phyloP scores from a whole-genome alignment of 53 echinoderm and acorn worm genomes.

The Hippasteria phrygiana region DNA sequence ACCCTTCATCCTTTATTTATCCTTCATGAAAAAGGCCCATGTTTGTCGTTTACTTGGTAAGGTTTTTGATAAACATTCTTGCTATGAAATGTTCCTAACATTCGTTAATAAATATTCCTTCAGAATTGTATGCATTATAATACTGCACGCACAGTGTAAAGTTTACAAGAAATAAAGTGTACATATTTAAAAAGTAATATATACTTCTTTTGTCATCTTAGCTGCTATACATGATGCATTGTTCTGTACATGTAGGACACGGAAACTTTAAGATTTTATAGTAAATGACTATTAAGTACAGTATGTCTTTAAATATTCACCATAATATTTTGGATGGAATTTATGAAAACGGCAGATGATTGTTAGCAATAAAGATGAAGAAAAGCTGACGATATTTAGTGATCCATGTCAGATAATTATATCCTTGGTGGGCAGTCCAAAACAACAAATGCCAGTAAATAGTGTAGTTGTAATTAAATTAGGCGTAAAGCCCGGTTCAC shows the following conservation, averaged over 20 bases:
- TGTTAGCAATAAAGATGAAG: conserved; percentile 2
- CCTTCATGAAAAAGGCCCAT: too few relatives aligned
- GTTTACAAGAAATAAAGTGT: not conserved
- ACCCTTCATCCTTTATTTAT: too few relatives aligned
- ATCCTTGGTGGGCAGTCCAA: too few relatives aligned
- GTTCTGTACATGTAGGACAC: not conserved
- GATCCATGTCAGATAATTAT: too few relatives aligned
- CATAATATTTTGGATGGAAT: not conserved
- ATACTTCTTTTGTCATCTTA: not conserved
- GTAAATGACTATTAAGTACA: not conserved
- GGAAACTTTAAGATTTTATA: not conserved
- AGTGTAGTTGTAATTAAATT: too few relatives aligned
- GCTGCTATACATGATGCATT: not conserved
- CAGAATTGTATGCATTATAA: not conserved
- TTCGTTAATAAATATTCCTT: too few relatives aligned
- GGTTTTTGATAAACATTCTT: too few relatives aligned
- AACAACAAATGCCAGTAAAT: too few relatives aligned
- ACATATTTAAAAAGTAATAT: not conserved
- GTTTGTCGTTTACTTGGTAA: too few relatives aligned
- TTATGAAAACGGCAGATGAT: not conserved
- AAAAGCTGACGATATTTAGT: not conserved
- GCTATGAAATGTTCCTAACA: too few relatives aligned
- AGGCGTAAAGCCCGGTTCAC: too few relatives aligned
- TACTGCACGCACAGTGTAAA: not conserved
- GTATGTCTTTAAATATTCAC: not conserved